Conservation (phyloP, 2,888 invertebrate species). For the Mechanitis mazaeus region DNA sequence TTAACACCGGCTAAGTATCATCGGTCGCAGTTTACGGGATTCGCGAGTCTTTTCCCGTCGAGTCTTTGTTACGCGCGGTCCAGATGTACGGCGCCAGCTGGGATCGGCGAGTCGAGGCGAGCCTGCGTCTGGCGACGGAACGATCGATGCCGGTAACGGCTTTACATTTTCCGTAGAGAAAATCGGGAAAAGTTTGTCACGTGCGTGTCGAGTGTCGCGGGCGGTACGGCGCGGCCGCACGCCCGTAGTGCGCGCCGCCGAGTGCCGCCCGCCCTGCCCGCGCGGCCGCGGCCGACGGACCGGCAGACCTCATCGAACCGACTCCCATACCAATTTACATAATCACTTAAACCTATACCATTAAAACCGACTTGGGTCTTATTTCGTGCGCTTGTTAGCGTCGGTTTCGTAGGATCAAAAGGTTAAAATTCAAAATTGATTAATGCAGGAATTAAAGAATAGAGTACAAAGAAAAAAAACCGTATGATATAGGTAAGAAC, state of each 20-base stretch:
- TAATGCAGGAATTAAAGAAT: not conserved
- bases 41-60: constrained; percentile 43
- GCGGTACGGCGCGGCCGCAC: constrained; percentile 73
- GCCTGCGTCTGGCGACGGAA: constrained; percentile 59
- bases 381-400: constrained; percentile 5
- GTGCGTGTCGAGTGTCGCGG: constrained; percentile 53
- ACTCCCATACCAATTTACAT: constrained; percentile 46
- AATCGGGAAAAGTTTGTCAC: constrained; percentile 74
- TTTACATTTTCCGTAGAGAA: constrained; percentile 74
- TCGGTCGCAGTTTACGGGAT: constrained; percentile 47
- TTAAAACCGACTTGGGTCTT: constrained; percentile 24
- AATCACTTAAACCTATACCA: constrained; percentile 46
- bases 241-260: constrained; percentile 70
- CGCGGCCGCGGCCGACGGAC: constrained; percentile 39
- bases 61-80: constrained; percentile 67
- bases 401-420: not conserved
- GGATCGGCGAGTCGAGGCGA: constrained; percentile 61
- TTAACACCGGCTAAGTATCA: constrained; percentile 56
- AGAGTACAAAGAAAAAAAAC: not conserved
- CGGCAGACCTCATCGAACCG: constrained; percentile 33
- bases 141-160: constrained; percentile 74
- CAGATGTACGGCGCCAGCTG: constrained; percentile 67
- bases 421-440: not conserved
- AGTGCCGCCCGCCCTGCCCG: constrained; percentile 70
- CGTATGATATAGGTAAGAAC: not conserved